Base-by-base conservation (phyloP, 2,888 invertebrate genomes). In the Brenthis hecate region DNA sequence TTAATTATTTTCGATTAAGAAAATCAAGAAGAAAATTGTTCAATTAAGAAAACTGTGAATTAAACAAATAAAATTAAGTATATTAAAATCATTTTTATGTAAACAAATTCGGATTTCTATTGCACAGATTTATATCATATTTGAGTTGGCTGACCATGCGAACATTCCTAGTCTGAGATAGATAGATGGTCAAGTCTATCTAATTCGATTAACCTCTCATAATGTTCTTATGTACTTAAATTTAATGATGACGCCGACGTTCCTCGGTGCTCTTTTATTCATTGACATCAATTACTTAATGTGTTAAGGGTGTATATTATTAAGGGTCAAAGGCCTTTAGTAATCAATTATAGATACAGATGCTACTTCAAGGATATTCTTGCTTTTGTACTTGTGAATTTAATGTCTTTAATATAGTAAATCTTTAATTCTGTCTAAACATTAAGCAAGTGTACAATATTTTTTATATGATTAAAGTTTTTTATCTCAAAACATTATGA, bases 181-280 rank as follows among this genome's bases (percentile, higher is more conserved):
- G 50, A 43, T n/a, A 63, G 69, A 69, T 60, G 60, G 28, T 66
- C 28, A 62, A 71, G 65, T 71, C 61, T 69, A 72, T 82, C 85
- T 90, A 85, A 91, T 87, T 89, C 84, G 83, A 88, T 91, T 88
- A 91, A 88, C 86, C 85, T 86, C 83, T 83, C 84, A 83, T 83
- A 81, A 85, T 85, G 87, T 85, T 83, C 84, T 85, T 82, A 72
- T 80, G 82, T 80, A 80, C 80, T 80, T 81, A 80, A 82, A 80
- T 81, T 80, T 84, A 82, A 85, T 85, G 78, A 80, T 80, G 81
- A 81, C 80, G 77, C 80, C 81, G 80, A 79, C 81, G 81, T 83
- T 83, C 80, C 76, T 81, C 78, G 82, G 87, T 86, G 87, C 86
- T 84, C 83, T 83, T 81, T 81, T 80, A 82, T 85, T 87, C 82